Conservation (phyloP, 2,888 invertebrate species). For the Orthonevra nobilis region DNA sequence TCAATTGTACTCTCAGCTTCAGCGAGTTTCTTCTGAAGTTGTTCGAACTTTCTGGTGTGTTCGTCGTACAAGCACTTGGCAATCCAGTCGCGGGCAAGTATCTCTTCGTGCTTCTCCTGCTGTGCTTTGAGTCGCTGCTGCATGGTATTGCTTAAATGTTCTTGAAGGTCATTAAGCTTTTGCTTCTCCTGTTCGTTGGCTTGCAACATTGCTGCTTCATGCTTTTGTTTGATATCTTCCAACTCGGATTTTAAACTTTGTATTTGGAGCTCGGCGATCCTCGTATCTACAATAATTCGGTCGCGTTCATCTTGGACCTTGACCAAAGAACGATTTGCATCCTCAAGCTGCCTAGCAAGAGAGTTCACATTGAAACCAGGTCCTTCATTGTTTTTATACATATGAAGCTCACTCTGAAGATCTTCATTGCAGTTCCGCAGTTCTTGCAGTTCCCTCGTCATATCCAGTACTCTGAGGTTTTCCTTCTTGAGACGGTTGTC, state of each 20-base stretch:
- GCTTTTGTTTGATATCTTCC: constrained; percentile 74
- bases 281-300: constrained; percentile 75
- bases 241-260: constrained; percentile 75
- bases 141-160: constrained; percentile 72
- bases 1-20: constrained; percentile 79
- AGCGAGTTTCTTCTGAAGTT: constrained; percentile 80
- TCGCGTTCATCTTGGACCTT: constrained; percentile 79
- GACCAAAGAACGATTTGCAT: constrained; percentile 75
- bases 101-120: constrained; percentile 79
- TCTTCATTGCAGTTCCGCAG: constrained; percentile 74
- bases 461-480: constrained; percentile 75
- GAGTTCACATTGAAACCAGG: constrained; percentile 71
- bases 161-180: constrained; percentile 72
- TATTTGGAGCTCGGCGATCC: constrained; percentile 75
- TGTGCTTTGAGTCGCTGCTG: constrained; percentile 72
- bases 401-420: constrained; percentile 74
- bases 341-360: constrained; percentile 74
- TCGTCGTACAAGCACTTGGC: constrained; percentile 83
- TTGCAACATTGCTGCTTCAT: constrained; percentile 73
- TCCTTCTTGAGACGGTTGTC: constrained; percentile 78
- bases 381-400: constrained; percentile 43
- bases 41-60: constrained; percentile 80
- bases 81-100: constrained; percentile 82
- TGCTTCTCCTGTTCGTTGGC: constrained; percentile 74
- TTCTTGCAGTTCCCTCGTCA: constrained; percentile 75